Evolutionary conservation across 2,797 vertebrate genomes (phyloP).

Genomic region (Sciurus vulgaris): DNA sequence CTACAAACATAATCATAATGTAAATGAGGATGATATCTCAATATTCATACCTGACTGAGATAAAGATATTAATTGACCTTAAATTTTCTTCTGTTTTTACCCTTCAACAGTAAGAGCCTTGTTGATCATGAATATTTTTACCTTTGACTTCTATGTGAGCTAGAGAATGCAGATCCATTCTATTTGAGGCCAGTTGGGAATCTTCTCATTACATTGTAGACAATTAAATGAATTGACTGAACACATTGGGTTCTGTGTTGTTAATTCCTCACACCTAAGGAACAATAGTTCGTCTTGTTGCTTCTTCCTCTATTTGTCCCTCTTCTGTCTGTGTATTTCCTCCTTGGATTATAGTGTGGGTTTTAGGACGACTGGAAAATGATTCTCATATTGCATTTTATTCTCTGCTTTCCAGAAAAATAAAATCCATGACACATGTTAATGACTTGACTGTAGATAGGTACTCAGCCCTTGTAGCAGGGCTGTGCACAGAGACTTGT

Average conservation of each 20-base stretch:
- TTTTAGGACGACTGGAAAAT: constrained; percentile 36
- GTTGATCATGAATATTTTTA: background rate
- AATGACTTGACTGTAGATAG: background rate
- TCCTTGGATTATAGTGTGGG: background rate
- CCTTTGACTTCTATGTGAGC: background rate
- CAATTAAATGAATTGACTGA: background rate
- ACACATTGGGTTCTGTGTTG: background rate
- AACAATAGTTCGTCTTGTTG: background rate
- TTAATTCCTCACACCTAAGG: background rate
- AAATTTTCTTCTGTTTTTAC: constrained; percentile 21
- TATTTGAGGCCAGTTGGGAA: background rate
- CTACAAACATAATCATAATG: background rate
- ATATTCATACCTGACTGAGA: background rate
- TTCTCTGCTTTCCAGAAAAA: constrained; percentile 40
- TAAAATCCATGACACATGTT: constrained; percentile 9
- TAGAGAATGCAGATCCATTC: background rate
- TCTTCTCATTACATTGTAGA: background rate
- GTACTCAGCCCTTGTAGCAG: background rate
- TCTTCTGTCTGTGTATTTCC: background rate
- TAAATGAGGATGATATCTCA: constrained; percentile 34
- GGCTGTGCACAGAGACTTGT: background rate
- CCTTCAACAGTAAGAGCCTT: background rate
- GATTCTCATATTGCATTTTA: constrained; percentile 54
- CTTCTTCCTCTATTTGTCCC: background rate
- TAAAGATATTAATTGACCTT: background rate